phyloP scores from a whole-genome alignment of 2,888 invertebrate genomes.

The Patella ulyssiponensis region DNA sequence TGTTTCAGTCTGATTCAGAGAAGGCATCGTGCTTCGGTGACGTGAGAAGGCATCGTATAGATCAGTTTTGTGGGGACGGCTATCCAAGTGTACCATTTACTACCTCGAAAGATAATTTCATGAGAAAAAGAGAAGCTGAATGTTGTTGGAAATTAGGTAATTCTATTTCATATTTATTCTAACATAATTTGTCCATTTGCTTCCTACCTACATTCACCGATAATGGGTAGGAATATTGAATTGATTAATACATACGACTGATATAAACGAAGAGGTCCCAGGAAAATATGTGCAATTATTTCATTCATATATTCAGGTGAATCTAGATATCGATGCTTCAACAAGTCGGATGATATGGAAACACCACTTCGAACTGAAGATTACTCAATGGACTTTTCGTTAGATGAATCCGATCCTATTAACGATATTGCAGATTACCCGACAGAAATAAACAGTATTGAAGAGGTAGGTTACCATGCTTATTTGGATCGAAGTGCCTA shows the following conservation, averaged over 20 bases:
- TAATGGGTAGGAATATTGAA: no score
- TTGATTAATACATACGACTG: no score
- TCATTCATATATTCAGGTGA: constrained; percentile 41
- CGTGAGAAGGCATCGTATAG: constrained; percentile 52
- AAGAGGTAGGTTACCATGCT: constrained; percentile 1
- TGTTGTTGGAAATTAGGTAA: constrained; percentile 60
- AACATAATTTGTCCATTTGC: no score
- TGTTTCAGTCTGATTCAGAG: constrained; percentile 25
- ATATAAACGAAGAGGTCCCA: no score
- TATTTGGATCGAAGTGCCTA: no score
- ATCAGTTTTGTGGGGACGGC: constrained; percentile 54
- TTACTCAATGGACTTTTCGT: constrained; percentile 32
- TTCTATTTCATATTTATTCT: neutral
- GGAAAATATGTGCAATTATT: no score
- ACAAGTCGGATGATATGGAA: constrained; percentile 27
- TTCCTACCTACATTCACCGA: no score
- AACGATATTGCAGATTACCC: constrained; percentile 55
- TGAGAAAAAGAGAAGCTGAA: constrained; percentile 42
- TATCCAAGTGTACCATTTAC: constrained; percentile 52
- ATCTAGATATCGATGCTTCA: constrained; percentile 54
- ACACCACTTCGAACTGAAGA: neutral
- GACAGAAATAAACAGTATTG: constrained; percentile 23
- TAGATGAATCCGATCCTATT: constrained; percentile 56
- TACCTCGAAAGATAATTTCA: constrained; percentile 38
- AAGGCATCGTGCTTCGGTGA: constrained; percentile 50